Conservation (phyloP, 2,888 invertebrate genomes). For the Galerucella pusilla region DNA sequence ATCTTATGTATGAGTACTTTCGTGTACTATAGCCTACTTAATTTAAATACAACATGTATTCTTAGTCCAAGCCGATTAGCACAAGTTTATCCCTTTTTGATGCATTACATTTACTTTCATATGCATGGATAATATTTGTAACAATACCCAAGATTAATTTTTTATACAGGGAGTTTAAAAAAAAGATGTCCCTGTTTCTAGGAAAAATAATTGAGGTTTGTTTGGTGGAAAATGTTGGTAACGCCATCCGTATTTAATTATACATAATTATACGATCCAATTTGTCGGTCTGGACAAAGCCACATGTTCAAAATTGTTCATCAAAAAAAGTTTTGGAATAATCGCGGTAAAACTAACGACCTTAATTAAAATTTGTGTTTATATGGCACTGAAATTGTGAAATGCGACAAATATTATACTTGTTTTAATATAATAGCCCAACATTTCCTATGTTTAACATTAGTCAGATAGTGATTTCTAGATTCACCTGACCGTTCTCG, state of each 20-base stretch:
- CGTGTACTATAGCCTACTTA: constrained; percentile 29
- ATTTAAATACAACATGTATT: constrained; percentile 18
- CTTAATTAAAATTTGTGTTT: not conserved
- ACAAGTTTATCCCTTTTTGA: not conserved
- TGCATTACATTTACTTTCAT: not conserved
- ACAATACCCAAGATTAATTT: too few relatives aligned
- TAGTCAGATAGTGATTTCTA: too few relatives aligned
- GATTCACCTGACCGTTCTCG: too few relatives aligned
- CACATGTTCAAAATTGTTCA: not conserved
- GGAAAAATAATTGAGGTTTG: too few relatives aligned
- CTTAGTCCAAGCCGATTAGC: constrained; percentile 31
- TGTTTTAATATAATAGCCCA: not conserved
- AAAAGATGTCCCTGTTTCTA: too few relatives aligned
- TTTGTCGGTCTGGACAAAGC: not conserved
- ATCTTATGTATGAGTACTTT: constrained; percentile 45
- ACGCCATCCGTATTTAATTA: not conserved
- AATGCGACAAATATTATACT: not conserved
- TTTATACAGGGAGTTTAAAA: not conserved
- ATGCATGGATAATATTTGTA: not conserved
- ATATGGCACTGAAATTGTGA: not conserved
- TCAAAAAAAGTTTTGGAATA: not conserved
- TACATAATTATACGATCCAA: not conserved
- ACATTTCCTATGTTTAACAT: not conserved
- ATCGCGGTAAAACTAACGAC: not conserved
- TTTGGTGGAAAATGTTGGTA: too few relatives aligned